phyloP scores from a whole-genome alignment of 1,140 invertebrate species.

The Brachionus rubens region DNA sequence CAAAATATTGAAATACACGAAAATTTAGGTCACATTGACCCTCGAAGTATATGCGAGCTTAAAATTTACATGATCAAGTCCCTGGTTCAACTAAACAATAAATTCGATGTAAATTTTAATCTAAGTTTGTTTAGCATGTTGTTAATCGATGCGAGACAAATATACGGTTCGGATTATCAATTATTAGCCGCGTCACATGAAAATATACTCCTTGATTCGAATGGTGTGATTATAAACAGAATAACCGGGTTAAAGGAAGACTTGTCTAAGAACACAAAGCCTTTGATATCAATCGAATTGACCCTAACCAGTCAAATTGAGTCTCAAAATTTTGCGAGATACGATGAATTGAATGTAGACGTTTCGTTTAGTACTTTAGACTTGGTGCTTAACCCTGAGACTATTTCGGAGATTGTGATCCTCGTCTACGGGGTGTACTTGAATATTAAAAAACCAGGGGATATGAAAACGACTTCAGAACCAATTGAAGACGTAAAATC shows the following conservation, averaged over 20 bases:
- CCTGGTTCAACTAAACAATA: not conserved
- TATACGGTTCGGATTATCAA: slow-evolving; percentile 89
- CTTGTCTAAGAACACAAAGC: not conserved
- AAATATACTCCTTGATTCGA: slow-evolving; percentile 71
- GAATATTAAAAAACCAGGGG: not conserved
- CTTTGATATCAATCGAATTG: not conserved
- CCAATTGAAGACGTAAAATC: not conserved
- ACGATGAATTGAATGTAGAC: slow-evolving; percentile 24
- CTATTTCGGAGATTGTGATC: not conserved
- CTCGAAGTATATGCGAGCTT: slow-evolving; percentile 18
- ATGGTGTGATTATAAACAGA: slow-evolving; percentile 10
- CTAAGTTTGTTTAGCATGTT: slow-evolving; percentile 85
- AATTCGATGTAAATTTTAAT: slow-evolving; percentile 4
- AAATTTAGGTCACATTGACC: not conserved
- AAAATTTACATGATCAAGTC: slow-evolving; percentile 16
- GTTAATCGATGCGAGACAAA: slow-evolving; percentile 87
- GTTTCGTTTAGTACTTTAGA: slow-evolving; percentile 7
- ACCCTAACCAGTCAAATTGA: not conserved
- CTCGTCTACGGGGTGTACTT: not conserved
- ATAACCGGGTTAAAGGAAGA: not conserved
- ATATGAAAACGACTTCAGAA: not conserved
- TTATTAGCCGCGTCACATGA: slow-evolving; percentile 86
- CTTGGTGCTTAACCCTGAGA: slow-evolving; percentile 24
- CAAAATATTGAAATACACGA: not conserved
- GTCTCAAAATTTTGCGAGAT: not conserved